Percentiles rank a stretch among this genome's conserved stretches.
Conservation (phyloP, 2,113 vertebrate genomes). For the Pituophis catenifer region DNA sequence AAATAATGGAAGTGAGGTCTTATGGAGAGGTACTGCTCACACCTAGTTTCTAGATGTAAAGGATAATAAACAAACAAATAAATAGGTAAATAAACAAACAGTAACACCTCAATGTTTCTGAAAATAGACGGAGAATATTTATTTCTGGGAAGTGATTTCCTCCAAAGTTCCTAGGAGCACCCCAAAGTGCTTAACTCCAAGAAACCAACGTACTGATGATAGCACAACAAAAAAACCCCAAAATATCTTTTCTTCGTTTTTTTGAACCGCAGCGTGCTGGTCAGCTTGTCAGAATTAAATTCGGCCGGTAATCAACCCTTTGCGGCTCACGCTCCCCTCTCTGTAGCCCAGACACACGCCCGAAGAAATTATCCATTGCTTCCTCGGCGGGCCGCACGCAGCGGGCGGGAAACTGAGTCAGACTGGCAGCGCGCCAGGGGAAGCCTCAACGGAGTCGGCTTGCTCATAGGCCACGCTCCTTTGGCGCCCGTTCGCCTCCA, state of each 20-base stretch:
- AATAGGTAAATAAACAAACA: not conserved
- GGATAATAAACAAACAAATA: not conserved
- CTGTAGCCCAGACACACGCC: not conserved
- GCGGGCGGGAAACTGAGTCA: not conserved
- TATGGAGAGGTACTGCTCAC: not conserved
- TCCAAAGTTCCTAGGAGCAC: not conserved
- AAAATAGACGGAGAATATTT: not conserved
- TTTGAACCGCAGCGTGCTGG: not conserved
- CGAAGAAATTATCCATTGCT: not conserved
- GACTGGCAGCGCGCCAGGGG: not conserved
- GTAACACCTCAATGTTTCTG: not conserved
- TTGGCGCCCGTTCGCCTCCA: not conserved
- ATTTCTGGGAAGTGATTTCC: not conserved
- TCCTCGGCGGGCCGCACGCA: not conserved
- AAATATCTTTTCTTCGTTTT: not conserved
- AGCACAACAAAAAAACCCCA: not conserved
- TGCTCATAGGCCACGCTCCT: not conserved
- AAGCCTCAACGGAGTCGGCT: too few relatives aligned
- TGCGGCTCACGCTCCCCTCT: not conserved
- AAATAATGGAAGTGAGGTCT: not conserved
- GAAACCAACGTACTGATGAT: not conserved
- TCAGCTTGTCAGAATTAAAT: not conserved
- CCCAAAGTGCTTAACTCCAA: not conserved
- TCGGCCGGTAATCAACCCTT: too few relatives aligned
- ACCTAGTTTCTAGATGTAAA: not conserved